Percentiles rank a stretch among this genome's conserved stretches.
phyloP scores from a whole-genome alignment of 2,113 vertebrate genomes.

The Campylomormyrus tamandua region DNA sequence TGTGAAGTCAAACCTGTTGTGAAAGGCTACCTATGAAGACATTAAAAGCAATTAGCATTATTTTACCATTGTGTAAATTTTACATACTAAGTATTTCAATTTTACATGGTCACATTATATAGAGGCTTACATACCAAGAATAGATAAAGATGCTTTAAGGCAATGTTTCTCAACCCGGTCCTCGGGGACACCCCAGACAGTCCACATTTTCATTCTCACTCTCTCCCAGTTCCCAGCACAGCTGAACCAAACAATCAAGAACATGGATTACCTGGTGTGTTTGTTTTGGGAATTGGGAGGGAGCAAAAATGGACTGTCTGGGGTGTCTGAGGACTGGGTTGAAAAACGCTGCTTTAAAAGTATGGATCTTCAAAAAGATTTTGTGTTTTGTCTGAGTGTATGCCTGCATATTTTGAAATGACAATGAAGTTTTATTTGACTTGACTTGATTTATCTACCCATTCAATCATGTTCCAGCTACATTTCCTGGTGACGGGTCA shows the following conservation, averaged over 20 bases:
- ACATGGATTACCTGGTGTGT: background rate
- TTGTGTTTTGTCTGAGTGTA: background rate
- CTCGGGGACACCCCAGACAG: background rate
- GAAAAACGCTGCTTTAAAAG: background rate
- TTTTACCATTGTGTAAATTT: background rate
- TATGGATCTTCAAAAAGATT: background rate
- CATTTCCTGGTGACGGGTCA: background rate
- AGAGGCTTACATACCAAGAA: background rate
- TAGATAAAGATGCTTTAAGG: background rate
- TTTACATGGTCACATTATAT: background rate
- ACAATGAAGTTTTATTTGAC: background rate
- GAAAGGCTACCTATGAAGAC: background rate
- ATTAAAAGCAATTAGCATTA: background rate
- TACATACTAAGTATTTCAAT: background rate
- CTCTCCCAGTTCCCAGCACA: background rate
- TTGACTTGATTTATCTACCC: background rate
- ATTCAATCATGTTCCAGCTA: background rate
- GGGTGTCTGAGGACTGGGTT: background rate
- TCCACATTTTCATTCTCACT: background rate
- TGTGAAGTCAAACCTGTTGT: background rate
- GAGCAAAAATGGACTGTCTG: background rate
- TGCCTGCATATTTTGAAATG: background rate
- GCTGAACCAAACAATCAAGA: background rate
- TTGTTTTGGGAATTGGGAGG: background rate
- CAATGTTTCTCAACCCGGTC: background rate